These are phyloP conservation scores for Hyles vespertilio DNA, from an alignment of 1,140 invertebrate species.

Conservation along the genomic window DNA sequence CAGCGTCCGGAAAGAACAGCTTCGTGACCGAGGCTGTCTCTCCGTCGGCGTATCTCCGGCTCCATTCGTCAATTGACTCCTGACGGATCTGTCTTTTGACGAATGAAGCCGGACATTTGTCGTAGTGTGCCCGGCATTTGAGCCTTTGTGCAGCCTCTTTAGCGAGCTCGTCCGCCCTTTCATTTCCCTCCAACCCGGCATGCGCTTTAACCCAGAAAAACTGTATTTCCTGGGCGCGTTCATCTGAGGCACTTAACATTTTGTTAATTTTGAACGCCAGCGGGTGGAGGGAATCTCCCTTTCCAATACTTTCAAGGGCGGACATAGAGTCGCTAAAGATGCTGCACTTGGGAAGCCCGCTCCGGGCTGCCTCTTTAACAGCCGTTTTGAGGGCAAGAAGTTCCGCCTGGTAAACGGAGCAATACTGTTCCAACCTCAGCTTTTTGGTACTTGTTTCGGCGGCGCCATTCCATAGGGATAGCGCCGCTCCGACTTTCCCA, in stretches of 20 bases:
- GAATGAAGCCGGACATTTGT: background rate
- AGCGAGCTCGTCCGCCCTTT: background rate
- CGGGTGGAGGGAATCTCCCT: no score
- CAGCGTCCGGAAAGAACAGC: background rate
- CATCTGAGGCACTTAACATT: no score
- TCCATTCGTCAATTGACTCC: background rate
- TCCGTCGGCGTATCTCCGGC: background rate
- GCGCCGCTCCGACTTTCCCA: constrained; percentile 23
- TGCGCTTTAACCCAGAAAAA: background rate
- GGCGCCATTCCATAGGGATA: constrained; percentile 17
- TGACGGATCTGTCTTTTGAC: background rate
- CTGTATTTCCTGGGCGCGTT: background rate
- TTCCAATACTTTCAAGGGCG: constrained; percentile 15
- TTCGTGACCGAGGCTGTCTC: background rate
- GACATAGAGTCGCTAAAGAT: constrained; percentile 25
- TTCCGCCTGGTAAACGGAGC: constrained; percentile 33
- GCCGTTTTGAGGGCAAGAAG: constrained; percentile 8
- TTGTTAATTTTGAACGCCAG: no score
- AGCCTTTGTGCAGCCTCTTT: background rate
- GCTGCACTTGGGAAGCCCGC: background rate
- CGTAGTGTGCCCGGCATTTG: background rate
- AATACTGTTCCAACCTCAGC: constrained; percentile 15
- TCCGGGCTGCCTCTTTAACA: background rate
- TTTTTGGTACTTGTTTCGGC: constrained; percentile 16
- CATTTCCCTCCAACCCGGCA: background rate